These are phyloP conservation scores for Argyresthia albistria DNA, from an alignment of 2,888 invertebrate genomes.

Conservation along the genomic window DNA sequence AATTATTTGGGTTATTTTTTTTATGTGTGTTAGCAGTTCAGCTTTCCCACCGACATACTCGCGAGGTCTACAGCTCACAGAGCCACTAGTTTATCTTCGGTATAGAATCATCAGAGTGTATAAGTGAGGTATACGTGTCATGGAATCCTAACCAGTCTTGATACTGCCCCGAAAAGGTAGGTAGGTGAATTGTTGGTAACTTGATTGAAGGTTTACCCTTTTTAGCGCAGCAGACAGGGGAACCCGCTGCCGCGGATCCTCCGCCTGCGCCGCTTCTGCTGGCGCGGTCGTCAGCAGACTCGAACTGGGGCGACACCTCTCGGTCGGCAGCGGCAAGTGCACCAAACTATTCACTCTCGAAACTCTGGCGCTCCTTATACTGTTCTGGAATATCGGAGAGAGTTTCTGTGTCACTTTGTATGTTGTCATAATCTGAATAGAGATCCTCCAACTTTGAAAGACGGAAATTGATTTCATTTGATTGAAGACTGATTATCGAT, in stretches of 20 bases:
- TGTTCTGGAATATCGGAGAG: background rate
- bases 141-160: background rate
- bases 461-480: background rate
- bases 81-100: too few relatives aligned
- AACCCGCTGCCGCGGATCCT: background rate
- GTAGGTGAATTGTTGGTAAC: background rate
- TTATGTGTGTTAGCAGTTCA: too few relatives aligned
- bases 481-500: background rate
- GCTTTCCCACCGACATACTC: too few relatives aligned
- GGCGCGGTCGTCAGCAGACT: background rate
- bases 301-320: background rate
- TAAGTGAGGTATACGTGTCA: background rate
- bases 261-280: background rate
- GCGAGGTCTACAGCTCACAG: too few relatives aligned
- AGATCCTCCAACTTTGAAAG: background rate
- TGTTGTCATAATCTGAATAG: background rate
- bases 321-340: background rate
- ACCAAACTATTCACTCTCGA: background rate
- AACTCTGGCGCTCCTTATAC: background rate
- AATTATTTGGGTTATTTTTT: too few relatives aligned
- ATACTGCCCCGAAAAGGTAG: background rate
- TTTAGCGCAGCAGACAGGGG: background rate
- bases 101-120: background rate
- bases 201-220: background rate
- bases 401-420: background rate